phyloP scores from a whole-genome alignment of 2,797 vertebrate genomes.

The Ambastaia sidthimunki region DNA sequence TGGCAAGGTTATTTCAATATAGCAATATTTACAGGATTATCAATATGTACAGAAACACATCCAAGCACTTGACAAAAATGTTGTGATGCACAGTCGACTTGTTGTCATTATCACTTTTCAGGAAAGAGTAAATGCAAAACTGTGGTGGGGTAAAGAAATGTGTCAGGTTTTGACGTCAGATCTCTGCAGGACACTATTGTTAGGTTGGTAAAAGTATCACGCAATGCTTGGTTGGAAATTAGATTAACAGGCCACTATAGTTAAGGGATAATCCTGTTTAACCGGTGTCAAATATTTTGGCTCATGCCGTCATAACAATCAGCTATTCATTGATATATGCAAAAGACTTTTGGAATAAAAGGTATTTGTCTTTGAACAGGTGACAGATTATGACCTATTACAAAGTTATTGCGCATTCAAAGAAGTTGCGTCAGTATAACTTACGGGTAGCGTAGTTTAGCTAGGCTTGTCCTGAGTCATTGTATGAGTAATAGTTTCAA shows the following conservation, averaged over 20 bases:
- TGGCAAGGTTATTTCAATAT: background rate
- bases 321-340: constrained; percentile 1
- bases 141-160: constrained; percentile 2
- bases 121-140: constrained; percentile 14
- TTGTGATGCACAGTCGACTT: constrained; percentile 17
- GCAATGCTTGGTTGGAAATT: constrained; percentile 3
- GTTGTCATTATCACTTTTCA: constrained; percentile 24
- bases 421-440: background rate
- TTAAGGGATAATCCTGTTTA: background rate
- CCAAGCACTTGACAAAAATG: constrained; percentile 25
- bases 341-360: background rate
- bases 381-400: background rate
- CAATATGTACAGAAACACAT: background rate
- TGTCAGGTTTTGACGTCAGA: background rate
- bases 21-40: constrained; percentile 28
- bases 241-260: constrained; percentile 5
- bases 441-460: background rate
- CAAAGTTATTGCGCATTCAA: constrained; percentile 6
- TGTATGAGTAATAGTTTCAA: background rate
- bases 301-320: too few relatives aligned
- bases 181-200: constrained; percentile 10
- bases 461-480: background rate
- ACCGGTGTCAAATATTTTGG: constrained; percentile 14
- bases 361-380: constrained; percentile 17
- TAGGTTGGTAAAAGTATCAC: constrained; percentile 15